phyloP scores from a whole-genome alignment of 1,140 invertebrate species.

The Pentalonia nigronervosa region DNA sequence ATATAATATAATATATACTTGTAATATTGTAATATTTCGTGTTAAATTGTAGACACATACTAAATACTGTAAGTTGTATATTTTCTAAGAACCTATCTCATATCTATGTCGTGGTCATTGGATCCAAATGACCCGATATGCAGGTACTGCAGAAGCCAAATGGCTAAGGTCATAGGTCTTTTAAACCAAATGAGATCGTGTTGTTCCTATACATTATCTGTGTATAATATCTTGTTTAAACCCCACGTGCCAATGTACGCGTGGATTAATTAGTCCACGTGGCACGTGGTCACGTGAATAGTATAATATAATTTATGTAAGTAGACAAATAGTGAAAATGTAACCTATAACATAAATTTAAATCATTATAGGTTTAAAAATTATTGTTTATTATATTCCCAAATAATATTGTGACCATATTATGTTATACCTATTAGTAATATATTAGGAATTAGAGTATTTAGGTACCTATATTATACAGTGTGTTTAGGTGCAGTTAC shows the following conservation, averaged over 20 bases:
- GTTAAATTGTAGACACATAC: not conserved
- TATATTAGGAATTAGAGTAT: not conserved
- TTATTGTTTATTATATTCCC: not conserved
- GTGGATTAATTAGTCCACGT: not conserved
- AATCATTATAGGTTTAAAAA: not conserved
- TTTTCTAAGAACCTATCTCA: not conserved
- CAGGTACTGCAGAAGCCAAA: not conserved
- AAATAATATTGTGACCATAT: not conserved
- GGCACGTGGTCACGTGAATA: not conserved
- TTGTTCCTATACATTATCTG: not conserved
- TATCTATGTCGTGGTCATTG: not conserved
- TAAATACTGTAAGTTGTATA: not conserved
- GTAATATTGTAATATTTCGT: not conserved
- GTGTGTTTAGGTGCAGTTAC: not conserved
- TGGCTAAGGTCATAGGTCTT: not conserved
- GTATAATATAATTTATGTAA: not conserved
- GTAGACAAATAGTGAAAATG: not conserved
- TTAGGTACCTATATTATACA: not conserved
- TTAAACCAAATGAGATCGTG: not conserved
- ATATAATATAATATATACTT: not conserved
- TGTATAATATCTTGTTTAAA: not conserved
- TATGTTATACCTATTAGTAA: not conserved
- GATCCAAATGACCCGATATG: not conserved
- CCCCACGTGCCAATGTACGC: not conserved
- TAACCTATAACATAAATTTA: not conserved